Evolutionary conservation across 2,888 invertebrate species (phyloP).

Genomic region (Pandemis heparana): DNA sequence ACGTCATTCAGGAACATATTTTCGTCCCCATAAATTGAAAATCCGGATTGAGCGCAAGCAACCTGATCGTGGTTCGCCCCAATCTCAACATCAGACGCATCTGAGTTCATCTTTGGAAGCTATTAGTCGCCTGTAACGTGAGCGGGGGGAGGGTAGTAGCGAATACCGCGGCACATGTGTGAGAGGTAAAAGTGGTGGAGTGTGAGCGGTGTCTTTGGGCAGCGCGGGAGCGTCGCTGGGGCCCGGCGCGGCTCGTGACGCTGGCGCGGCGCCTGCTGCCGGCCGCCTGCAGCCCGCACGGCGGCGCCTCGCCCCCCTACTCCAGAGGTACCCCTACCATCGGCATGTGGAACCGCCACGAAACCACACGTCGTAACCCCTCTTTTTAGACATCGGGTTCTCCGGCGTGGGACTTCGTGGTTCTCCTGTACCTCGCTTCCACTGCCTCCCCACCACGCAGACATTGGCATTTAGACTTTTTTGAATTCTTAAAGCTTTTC

Average conservation of each 20-base stretch:
- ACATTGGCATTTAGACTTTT: background rate
- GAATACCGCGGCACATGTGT: conserved; percentile 69
- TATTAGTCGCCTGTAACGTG: conserved; percentile 34
- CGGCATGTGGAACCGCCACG: conserved; percentile 20
- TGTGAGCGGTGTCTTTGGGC: conserved; percentile 80
- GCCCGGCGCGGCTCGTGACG: conserved; percentile 79
- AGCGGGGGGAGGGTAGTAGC: conserved; percentile 43
- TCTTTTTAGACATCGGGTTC: background rate
- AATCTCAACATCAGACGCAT: conserved; percentile 15
- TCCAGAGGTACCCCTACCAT: conserved; percentile 86
- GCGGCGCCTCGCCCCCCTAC: conserved; percentile 89
- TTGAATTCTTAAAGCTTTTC: background rate
- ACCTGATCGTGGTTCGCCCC: conserved; percentile 39
- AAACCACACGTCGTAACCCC: background rate
- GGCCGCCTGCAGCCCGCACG: conserved; percentile 90
- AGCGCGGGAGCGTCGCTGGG: conserved; percentile 72
- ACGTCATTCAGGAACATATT: background rate
- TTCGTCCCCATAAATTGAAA: background rate
- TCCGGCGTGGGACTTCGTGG: background rate
- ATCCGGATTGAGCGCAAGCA: conserved; percentile 12
- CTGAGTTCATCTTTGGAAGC: conserved; percentile 34
- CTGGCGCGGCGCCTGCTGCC: conserved; percentile 87
- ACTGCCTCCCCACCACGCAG: conserved; percentile 18
- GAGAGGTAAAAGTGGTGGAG: conserved; percentile 60
- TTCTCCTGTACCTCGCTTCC: background rate